These are phyloP conservation scores for Schizotus pectinicornis DNA, from an alignment of 2,888 invertebrate species.

Conservation along the genomic window DNA sequence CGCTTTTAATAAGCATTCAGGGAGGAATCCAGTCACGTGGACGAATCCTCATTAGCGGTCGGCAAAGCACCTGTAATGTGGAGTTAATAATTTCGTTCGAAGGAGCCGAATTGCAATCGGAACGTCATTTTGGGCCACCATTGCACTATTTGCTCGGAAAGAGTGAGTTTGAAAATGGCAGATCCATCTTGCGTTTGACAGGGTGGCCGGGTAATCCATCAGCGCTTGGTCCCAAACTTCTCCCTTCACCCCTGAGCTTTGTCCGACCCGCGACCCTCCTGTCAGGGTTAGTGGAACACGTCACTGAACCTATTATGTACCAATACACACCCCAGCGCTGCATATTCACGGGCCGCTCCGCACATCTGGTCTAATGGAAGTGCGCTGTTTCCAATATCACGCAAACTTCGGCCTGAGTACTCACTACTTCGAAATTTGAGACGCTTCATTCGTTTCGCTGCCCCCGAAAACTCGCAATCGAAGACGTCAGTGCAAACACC, in stretches of 20 bases:
- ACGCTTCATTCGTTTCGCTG: conserved; percentile 4
- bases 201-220: conserved; percentile 60
- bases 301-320: conserved; percentile 62
- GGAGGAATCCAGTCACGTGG: too few relatives aligned
- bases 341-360: conserved; percentile 49
- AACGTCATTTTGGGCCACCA: conserved; percentile 3
- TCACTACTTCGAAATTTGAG: conserved; percentile 18
- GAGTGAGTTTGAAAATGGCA: conserved; percentile 59
- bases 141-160: conserved; percentile 41
- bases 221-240: conserved; percentile 48
- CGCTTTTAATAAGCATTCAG: too few relatives aligned
- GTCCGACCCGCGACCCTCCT: conserved; percentile 57
- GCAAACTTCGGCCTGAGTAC: conserved; percentile 31
- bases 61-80: too few relatives aligned
- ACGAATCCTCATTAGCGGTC: too few relatives aligned
- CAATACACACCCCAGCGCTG: conserved; percentile 47
- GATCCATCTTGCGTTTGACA: conserved; percentile 62
- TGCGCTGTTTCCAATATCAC: conserved; percentile 56
- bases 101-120: not conserved
- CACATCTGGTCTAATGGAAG: conserved; percentile 58
- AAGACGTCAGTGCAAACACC: not conserved
- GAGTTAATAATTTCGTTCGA: not conserved
- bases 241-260: conserved; percentile 46
- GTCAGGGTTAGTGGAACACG: conserved; percentile 62
- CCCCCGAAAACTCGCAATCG: too few relatives aligned